A percentile compares a stretch with the other conserved stretches of the same genome.
These are phyloP conservation scores for Oryzias sinensis DNA, from an alignment of 2,797 vertebrate species.

Conservation along the genomic window DNA sequence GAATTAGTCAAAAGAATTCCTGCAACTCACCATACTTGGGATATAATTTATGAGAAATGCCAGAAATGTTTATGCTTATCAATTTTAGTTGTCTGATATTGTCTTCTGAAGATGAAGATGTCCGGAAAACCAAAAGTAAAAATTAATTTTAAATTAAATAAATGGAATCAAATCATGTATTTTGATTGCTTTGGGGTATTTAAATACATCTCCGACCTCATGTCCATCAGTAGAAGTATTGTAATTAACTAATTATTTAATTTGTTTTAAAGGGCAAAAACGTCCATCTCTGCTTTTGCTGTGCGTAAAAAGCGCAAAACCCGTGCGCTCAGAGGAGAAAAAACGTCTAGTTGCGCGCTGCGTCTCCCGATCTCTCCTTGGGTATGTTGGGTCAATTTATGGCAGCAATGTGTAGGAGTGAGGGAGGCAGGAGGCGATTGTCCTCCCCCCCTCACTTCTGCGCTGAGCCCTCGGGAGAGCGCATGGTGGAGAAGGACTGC, in stretches of 20 bases:
- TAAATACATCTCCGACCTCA: background rate
- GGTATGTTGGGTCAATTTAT: slow-evolving; percentile 45
- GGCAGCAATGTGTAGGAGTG: slow-evolving; percentile 50
- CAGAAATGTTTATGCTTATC: slow-evolving; percentile 26
- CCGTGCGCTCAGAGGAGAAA: background rate
- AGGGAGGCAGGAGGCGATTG: slow-evolving; percentile 49
- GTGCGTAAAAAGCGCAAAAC: too few relatives aligned
- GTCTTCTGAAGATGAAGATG: too few relatives aligned
- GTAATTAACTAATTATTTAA: background rate
- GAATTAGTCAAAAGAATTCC: slow-evolving; percentile 37
- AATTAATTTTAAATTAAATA: slow-evolving; percentile 3
- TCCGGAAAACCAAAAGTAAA: background rate
- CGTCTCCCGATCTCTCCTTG: slow-evolving; percentile 40
- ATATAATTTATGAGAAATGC: slow-evolving; percentile 29
- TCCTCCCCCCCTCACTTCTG: slow-evolving; percentile 51
- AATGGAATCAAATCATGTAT: background rate
- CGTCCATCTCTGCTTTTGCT: too few relatives aligned
- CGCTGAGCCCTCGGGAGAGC: slow-evolving; percentile 46
- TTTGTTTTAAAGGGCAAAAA: background rate
- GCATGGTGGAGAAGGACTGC: slow-evolving; percentile 36
- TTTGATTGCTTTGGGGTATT: background rate
- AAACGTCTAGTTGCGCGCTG: slow-evolving; percentile 9
- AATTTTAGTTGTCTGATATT: too few relatives aligned
- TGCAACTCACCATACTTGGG: slow-evolving; percentile 64
- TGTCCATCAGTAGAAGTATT: too few relatives aligned